Evolutionary conservation across 2,888 invertebrate species (phyloP), one percentile per base, ranked within the genome.

Genomic region (Tachina lurida): DNA sequence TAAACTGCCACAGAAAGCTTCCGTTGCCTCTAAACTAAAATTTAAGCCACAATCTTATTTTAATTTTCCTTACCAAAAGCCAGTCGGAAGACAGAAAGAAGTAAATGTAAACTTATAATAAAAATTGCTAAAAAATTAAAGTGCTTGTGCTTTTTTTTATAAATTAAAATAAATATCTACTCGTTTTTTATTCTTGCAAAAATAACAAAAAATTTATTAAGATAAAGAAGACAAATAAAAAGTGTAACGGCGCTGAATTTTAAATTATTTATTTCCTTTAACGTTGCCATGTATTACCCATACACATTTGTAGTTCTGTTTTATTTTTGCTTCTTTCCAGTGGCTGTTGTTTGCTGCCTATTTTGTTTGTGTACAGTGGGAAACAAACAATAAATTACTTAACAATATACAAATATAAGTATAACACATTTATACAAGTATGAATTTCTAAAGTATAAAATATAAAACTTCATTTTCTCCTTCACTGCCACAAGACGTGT

Each of bases 141-240:
- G 31, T 31, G 31, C 31, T 7, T 58, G 13, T 9, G 10, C 2
- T 41, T 19, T 39, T 52, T 41, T 19, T 39, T 52, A 62, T 41
- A 74, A 74, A 49, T 62, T 17, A 62, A 15, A 41, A 62, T 52
- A 49, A 52, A 74, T 62, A 41, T 9, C 60, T 0, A 12, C 31
- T 31, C 31, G 31, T 31, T 10, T 73, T 47, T 12, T 47, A 7
- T 3, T 47, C 15, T 4, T 43, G n/a, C 7, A 63, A 31, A 15
- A 68, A 68, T n/a, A 39, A 68, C 31, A 49, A 10, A 39, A 68
- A 58, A 58, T 10, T n/a, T 52, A 49, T 60, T 77, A 43, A 68
- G 58, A 68, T 60, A 54, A 77, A 58, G 67, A 49, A 68, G 5
- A 49, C 77, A 77, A 68, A 68, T 68, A 60, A 71, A 47, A 39